Conservation (phyloP, 2,888 invertebrate genomes). For the Trichopoda pennipes region DNA sequence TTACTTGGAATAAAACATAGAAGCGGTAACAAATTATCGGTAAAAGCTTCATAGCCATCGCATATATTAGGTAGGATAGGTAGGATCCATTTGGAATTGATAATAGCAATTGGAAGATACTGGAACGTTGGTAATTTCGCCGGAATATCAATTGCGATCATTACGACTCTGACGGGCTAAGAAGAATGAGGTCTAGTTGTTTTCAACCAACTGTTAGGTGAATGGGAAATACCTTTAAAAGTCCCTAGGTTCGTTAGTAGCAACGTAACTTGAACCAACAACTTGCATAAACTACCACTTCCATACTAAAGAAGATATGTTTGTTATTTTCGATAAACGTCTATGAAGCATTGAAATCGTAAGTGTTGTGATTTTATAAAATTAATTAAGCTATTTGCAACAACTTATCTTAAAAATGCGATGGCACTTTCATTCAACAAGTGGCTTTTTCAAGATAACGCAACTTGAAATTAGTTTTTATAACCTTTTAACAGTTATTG, state of each 20-base stretch:
- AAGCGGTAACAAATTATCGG: no score
- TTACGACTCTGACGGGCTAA: constrained; percentile 93
- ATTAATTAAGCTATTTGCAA: no score
- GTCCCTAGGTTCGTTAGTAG: constrained; percentile 93
- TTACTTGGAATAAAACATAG: no score
- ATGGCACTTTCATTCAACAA: no score
- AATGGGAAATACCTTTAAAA: constrained; percentile 98
- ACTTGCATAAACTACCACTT: constrained; percentile 96
- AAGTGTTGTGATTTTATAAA: constrained; percentile 98
- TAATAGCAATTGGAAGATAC: constrained; percentile 94
- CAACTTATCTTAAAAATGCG: no score
- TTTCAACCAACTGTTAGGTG: constrained; percentile 87
- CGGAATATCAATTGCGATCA: constrained; percentile 92
- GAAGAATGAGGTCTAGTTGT: constrained; percentile 95
- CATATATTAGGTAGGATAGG: constrained; percentile 85
- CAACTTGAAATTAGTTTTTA: no score
- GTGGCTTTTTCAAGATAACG: no score
- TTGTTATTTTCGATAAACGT: constrained; percentile 94
- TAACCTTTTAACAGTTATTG: background rate
- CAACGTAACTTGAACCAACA: constrained; percentile 96
- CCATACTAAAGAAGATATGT: constrained; percentile 95
- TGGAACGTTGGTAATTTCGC: constrained; percentile 84
- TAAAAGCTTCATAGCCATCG: constrained; percentile 91
- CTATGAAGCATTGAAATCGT: constrained; percentile 91
- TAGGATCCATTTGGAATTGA: constrained; percentile 94